A percentile compares a stretch with the other conserved stretches of the same genome.
Evolutionary conservation across 1,140 invertebrate species (phyloP).

Genomic region (Drosophila tsacasi): DNA sequence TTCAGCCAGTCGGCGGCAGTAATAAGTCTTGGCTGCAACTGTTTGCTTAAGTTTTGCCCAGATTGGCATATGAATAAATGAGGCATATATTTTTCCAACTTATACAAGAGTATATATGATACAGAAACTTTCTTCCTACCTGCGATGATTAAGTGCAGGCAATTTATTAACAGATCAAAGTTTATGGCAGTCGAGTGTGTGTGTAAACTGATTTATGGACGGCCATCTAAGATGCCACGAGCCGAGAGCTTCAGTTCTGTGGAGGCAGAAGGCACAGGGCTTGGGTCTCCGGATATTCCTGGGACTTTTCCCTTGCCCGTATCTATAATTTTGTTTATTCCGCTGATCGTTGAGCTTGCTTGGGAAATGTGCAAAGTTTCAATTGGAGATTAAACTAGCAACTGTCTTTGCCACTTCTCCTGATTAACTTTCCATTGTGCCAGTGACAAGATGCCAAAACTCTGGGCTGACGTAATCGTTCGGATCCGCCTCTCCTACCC

Average conservation of each 20-base stretch:
- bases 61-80: conserved; percentile 63
- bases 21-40: conserved; percentile 41
- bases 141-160: conserved; percentile 69
- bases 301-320: conserved; percentile 17
- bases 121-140: conserved; percentile 55
- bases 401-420: conserved; percentile 42
- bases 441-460: conserved; percentile 46
- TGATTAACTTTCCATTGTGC: conserved; percentile 48
- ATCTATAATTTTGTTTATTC: conserved; percentile 52
- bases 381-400: conserved; percentile 49
- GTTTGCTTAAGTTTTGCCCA: conserved; percentile 42
- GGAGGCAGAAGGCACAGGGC: neutral
- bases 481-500: neutral
- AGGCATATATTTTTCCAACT: conserved; percentile 32
- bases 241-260: conserved; percentile 1
- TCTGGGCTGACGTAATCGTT: conserved; percentile 44
- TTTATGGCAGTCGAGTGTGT: conserved; percentile 55
- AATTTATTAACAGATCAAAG: conserved; percentile 79
- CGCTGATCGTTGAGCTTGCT: conserved; percentile 31
- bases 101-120: conserved; percentile 20
- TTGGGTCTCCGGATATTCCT: neutral
- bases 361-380: conserved; percentile 38
- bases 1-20: conserved; percentile 37
- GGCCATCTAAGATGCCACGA: conserved; percentile 36
- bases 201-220: conserved; percentile 57